Percentiles rank a stretch among this genome's conserved stretches.
These are phyloP conservation scores for Eupithecia subumbrata DNA, from an alignment of 2,888 invertebrate genomes.

Conservation along the genomic window DNA sequence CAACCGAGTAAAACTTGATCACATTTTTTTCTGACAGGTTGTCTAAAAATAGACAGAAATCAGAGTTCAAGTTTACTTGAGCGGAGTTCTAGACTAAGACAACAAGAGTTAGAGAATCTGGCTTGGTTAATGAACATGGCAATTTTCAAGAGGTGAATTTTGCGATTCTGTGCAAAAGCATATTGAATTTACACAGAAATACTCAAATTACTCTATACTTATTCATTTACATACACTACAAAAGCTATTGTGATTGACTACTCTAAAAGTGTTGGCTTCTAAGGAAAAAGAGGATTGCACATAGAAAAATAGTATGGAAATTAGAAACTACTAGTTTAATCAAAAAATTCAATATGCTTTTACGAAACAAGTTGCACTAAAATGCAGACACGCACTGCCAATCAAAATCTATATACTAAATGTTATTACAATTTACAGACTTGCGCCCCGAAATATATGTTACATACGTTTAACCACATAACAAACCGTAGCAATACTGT, in stretches of 20 bases:
- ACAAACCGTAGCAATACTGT: conserved; percentile 80
- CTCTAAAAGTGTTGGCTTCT: conserved; percentile 16
- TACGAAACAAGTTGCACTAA: conserved; percentile 81
- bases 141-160: conserved; percentile 70
- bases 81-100: background rate
- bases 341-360: conserved; percentile 81
- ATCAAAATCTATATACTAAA: conserved; percentile 68
- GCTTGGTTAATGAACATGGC: conserved; percentile 65
- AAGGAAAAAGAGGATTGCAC: conserved; percentile 27
- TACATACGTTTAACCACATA: conserved; percentile 82
- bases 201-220: conserved; percentile 31
- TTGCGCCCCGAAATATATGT: conserved; percentile 76
- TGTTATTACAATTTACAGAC: conserved; percentile 61
- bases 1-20: background rate
- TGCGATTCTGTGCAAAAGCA: conserved; percentile 75
- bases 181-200: conserved; percentile 70
- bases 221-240: conserved; percentile 17
- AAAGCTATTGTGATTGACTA: conserved; percentile 22
- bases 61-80: background rate
- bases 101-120: conserved; percentile 61
- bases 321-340: background rate
- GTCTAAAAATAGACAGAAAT: background rate
- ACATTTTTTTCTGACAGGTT: background rate
- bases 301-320: conserved; percentile 30
- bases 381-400: conserved; percentile 85